Evolutionary conservation across 2,888 invertebrate genomes (phyloP).

Genomic region (Parnassius smintheus): DNA sequence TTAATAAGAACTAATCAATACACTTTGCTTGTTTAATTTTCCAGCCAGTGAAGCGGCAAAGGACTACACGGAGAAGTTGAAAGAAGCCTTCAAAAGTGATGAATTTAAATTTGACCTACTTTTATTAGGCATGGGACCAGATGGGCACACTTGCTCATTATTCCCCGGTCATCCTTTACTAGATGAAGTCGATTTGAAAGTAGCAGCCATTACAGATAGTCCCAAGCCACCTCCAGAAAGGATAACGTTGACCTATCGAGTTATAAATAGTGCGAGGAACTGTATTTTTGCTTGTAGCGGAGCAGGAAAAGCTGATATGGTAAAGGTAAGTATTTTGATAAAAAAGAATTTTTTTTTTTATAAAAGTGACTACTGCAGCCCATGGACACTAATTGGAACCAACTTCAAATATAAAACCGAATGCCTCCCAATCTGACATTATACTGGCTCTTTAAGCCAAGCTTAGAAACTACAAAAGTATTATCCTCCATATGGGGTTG

Average conservation of each 20-base stretch:
- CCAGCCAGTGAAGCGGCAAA: slow-evolving; percentile 88
- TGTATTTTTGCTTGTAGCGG: slow-evolving; percentile 94
- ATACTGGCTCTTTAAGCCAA: too few relatives aligned
- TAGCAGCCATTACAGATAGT: slow-evolving; percentile 93
- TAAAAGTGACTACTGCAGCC: too few relatives aligned
- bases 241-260: slow-evolving; percentile 94
- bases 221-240: slow-evolving; percentile 97
- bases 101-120: slow-evolving; percentile 89
- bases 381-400: too few relatives aligned
- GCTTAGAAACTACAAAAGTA: too few relatives aligned
- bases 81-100: slow-evolving; percentile 79
- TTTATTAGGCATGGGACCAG: slow-evolving; percentile 97
- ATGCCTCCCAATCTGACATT: too few relatives aligned
- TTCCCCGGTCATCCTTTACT: slow-evolving; percentile 91
- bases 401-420: too few relatives aligned
- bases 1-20: too few relatives aligned
- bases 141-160: slow-evolving; percentile 98
- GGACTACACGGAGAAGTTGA: slow-evolving; percentile 86
- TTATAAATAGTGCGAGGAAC: slow-evolving; percentile 91
- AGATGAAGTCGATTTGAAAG: slow-evolving; percentile 83
- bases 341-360: not conserved
- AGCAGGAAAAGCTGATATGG: slow-evolving; percentile 91
- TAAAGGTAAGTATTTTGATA: slow-evolving; percentile 83
- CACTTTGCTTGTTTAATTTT: slow-evolving; percentile 27
- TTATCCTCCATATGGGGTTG: too few relatives aligned